Evolutionary conservation across 2,888 invertebrate genomes (phyloP), one percentile per base, ranked within the genome.

Genomic region (Teleogryllus oceanicus): DNA sequence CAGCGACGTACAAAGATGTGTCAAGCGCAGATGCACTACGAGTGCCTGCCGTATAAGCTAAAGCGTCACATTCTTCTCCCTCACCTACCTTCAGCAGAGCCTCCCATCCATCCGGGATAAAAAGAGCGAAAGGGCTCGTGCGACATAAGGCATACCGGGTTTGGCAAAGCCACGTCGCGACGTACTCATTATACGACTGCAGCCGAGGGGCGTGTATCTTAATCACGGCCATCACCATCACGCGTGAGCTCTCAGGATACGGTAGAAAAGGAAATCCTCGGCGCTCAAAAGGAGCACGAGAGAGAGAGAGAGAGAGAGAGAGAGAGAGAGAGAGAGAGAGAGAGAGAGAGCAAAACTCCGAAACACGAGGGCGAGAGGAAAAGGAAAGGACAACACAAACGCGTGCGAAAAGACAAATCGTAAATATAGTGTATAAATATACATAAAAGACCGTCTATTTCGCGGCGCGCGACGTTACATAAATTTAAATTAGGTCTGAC

Each of bases 321-420:
- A n/a, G 11, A 37, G 37, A 13, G 11, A n/a, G 16, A n/a, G 11
- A 37, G 37, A 13, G 11, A n/a, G 0, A 13, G 13, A n/a, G 11
- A 37, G 8, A n/a, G 11, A 37, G 37, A 13, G 11, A n/a, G 16
- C 16, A 11, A 62, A 18, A 62, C n/a, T 5, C 16, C n/a, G 8
- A 62, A 13, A 62, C 16, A 62, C 62, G 13, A 62, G 4, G 13
- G 62, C 37, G 8, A 62, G 62, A 62, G 62, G 16, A 62, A 62
- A 62, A n/a, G n/a, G n/a, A 62, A 4, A 62, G n/a, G 62, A 62
- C 13, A 62, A 16, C 4, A 62, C 16, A n/a, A 62, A 62, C 3
- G 62, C 16, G 62, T 62, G 62, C 62, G 62, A 62, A 62, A 62
- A 62, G 62, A 62, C 13, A 62, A 62, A 62, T 62, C 62, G 62